phyloP scores from a whole-genome alignment of 2,888 invertebrate species.

The Ichneumoninae sp. region DNA sequence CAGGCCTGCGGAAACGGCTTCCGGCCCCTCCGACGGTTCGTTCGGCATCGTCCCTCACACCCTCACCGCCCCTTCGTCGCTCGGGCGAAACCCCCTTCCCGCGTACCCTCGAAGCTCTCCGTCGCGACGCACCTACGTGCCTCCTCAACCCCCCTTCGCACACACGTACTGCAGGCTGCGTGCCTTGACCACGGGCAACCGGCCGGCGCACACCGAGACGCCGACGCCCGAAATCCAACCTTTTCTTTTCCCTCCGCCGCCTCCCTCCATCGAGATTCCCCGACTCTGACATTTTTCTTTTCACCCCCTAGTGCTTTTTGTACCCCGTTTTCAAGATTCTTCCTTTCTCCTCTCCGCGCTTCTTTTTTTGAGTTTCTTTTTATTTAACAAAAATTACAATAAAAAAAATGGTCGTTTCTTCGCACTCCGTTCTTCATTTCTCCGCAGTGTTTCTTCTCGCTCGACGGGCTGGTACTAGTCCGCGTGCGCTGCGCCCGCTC shows the following conservation, averaged over 20 bases:
- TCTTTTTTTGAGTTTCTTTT: constrained; percentile 19
- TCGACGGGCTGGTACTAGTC: constrained; percentile 33
- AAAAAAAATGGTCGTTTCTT: constrained; percentile 35
- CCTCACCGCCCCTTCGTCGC: constrained; percentile 6
- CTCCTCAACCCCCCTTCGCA: constrained; percentile 12
- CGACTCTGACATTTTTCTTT: constrained; percentile 13
- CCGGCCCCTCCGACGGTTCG: constrained; percentile 59
- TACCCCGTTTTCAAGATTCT: constrained; percentile 7
- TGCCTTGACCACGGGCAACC: constrained; percentile 83
- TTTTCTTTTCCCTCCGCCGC: constrained; percentile 61
- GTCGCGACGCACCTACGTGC: constrained; percentile 4
- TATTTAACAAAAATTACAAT: background rate
- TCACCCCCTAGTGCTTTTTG: constrained; percentile 14
- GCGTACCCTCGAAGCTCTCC: constrained; percentile 12
- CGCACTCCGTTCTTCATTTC: constrained; percentile 41
- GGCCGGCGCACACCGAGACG: constrained; percentile 78
- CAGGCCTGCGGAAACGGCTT: constrained; percentile 55
- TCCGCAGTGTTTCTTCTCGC: constrained; percentile 1
- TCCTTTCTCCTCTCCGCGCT: constrained; percentile 9
- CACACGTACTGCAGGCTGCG: constrained; percentile 74
- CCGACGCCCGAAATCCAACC: constrained; percentile 68
- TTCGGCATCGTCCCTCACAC: constrained; percentile 36
- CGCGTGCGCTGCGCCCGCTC: constrained; percentile 48
- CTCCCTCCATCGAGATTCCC: background rate
- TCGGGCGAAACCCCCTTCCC: constrained; percentile 15